These are phyloP conservation scores for Trochalopteron elliotii DNA, from an alignment of 2,113 vertebrate species.

Conservation along the genomic window DNA sequence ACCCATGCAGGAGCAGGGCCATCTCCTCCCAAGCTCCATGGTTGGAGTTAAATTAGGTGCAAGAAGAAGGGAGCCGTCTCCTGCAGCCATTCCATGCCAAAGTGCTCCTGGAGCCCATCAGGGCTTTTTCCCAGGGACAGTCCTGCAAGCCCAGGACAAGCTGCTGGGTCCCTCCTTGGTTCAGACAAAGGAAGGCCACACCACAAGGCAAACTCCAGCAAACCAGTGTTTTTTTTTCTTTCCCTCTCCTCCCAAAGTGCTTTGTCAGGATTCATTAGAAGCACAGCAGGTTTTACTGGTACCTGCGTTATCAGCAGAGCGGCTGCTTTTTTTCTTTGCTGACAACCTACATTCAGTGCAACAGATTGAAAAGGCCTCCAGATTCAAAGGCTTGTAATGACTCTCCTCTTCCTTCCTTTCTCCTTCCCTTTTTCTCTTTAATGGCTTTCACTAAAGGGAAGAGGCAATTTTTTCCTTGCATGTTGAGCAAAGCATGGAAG, in stretches of 20 bases:
- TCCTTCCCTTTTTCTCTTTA: neutral
- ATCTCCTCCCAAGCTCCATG: rapidly evolving
- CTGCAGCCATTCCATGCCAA: neutral
- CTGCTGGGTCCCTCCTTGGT: rapidly evolving
- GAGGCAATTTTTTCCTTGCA: neutral
- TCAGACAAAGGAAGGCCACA: neutral
- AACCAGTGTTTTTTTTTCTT: neutral
- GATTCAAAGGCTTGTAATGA: constrained; percentile 35
- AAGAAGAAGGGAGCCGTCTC: neutral
- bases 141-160: neutral
- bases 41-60: rapidly evolving
- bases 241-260: neutral
- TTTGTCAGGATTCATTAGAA: constrained; percentile 20
- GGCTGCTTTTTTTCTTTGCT: constrained; percentile 8
- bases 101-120: neutral
- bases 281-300: neutral
- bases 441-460: neutral
- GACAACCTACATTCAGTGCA: constrained; percentile 5
- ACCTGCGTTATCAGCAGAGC: constrained; percentile 23
- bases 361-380: constrained; percentile 28
- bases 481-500: neutral
- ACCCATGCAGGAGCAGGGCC: neutral
- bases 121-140: neutral
- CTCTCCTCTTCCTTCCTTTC: constrained; percentile 5
- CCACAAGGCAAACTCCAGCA: neutral